Percentiles rank a stretch among this genome's conserved stretches.
Conservation (phyloP, 2,888 invertebrate species). For the Thysanoteuthis rhombus region DNA sequence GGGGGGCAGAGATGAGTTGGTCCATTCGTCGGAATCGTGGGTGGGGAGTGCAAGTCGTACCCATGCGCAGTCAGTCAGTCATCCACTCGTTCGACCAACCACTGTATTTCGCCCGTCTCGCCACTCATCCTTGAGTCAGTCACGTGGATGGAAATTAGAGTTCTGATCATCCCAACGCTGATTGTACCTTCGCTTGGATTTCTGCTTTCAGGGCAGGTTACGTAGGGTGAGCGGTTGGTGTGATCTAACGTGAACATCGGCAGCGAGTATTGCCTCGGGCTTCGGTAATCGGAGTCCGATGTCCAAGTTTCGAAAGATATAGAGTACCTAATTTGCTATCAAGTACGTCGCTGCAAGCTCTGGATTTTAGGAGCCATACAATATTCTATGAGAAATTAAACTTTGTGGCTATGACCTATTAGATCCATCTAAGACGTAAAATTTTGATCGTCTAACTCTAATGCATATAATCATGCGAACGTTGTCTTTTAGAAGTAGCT, state of each 20-base stretch:
- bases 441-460: too few relatives aligned
- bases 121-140: neutral
- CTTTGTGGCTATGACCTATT: too few relatives aligned
- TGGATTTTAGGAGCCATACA: neutral
- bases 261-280: neutral
- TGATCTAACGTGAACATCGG: neutral
- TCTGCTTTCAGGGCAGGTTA: neutral
- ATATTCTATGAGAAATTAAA: neutral
- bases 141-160: neutral
- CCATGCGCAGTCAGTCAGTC: too few relatives aligned
- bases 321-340: neutral
- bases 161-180: neutral
- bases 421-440: too few relatives aligned
- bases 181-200: neutral
- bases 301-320: neutral
- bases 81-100: neutral
- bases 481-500: too few relatives aligned
- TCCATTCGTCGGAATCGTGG: too few relatives aligned
- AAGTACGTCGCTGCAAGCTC: neutral
- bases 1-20: too few relatives aligned
- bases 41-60: neutral
- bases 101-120: neutral
- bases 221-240: neutral
- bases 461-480: too few relatives aligned
- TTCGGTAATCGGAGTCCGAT: neutral